Evolutionary conservation across 2,888 invertebrate genomes (phyloP).

Genomic region (Hydraecia micacea): DNA sequence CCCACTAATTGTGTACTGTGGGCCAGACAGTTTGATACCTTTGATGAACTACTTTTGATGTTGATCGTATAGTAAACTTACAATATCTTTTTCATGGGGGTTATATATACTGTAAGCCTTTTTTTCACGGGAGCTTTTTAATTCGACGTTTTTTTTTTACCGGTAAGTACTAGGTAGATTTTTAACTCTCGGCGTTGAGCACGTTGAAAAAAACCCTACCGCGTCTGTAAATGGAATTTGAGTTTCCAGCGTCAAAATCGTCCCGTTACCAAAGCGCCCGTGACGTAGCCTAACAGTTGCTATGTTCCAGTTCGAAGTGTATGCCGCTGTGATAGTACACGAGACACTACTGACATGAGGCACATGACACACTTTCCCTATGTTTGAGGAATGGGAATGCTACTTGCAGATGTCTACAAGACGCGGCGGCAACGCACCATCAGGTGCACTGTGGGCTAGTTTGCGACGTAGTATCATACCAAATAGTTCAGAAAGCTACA

Average conservation of each 20-base stretch:
- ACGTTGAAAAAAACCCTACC: too few species aligned
- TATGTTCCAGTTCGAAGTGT: background rate
- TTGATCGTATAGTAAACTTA: background rate
- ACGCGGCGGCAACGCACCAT: background rate
- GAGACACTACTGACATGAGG: background rate
- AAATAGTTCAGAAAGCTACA: background rate
- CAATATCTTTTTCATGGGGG: background rate
- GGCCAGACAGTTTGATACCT: background rate
- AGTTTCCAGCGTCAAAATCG: background rate
- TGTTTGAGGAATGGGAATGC: background rate
- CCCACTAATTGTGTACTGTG: background rate
- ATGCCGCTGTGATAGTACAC: background rate
- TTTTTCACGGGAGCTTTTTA: background rate
- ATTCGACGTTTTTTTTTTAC: background rate
- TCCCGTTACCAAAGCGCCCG: background rate
- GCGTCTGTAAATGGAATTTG: background rate
- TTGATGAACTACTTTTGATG: background rate
- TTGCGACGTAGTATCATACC: background rate
- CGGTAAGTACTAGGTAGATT: background rate
- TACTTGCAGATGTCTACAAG: background rate
- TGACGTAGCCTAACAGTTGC: background rate
- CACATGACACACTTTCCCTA: background rate
- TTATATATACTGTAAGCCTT: background rate
- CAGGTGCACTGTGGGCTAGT: background rate
- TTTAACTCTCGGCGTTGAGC: background rate